Conservation (phyloP, 2,113 vertebrate genomes). For the Limnothrissa miodon region DNA sequence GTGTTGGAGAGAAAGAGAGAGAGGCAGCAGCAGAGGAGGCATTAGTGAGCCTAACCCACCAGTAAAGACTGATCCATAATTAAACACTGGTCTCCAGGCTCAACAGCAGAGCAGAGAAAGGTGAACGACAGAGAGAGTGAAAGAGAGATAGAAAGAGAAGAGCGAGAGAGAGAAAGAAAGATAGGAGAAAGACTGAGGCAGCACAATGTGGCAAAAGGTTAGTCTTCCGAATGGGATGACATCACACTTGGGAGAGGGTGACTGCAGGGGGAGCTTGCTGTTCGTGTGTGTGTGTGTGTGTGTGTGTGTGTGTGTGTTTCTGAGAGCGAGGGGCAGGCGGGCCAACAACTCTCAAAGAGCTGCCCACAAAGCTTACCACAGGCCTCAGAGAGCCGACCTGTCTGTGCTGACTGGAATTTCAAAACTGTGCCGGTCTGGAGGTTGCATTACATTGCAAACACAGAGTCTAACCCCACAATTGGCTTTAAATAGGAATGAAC, state of each 20-base stretch:
- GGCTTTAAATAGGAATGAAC: neutral
- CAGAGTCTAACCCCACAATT: neutral
- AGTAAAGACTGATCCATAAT: conserved; percentile 37
- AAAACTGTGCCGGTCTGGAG: neutral
- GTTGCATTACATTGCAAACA: neutral
- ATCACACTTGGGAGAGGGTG: neutral
- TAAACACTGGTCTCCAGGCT: conserved; percentile 32
- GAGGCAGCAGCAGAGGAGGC: neutral
- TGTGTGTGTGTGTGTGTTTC: neutral
- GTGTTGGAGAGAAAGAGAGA: neutral
- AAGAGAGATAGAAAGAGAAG: neutral
- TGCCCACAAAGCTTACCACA: neutral
- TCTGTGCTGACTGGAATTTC: conserved; percentile 8
- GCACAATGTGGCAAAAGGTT: neutral
- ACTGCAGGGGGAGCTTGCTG: neutral
- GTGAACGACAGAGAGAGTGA: neutral
- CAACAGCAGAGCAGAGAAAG: neutral
- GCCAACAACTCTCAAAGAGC: neutral
- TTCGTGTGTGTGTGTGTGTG: neutral
- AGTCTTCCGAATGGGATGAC: neutral
- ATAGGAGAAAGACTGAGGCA: neutral
- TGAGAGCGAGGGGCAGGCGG: neutral
- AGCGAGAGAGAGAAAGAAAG: neutral
- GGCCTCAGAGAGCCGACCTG: neutral
- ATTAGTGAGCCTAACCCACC: conserved; percentile 31